Percentiles rank a stretch among this genome's conserved stretches.
phyloP scores from a whole-genome alignment of 2,113 vertebrate genomes.

The Seriola rivoliana region DNA sequence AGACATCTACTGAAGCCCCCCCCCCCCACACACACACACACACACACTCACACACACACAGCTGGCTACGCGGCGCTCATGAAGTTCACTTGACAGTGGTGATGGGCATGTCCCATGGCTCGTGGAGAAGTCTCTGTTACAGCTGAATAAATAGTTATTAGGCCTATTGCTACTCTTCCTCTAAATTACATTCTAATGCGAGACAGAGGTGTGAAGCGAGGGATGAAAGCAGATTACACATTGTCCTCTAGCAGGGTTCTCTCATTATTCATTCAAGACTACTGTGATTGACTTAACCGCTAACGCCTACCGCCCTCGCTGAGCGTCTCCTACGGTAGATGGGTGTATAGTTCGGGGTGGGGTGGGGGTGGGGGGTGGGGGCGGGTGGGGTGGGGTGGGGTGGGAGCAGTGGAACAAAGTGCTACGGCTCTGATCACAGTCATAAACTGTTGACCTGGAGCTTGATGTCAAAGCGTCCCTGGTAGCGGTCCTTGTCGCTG shows the following conservation, averaged over 20 bases:
- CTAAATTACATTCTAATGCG: slow-evolving; percentile 94
- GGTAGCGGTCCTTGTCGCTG: slow-evolving; percentile 97
- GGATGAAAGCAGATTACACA: slow-evolving; percentile 87
- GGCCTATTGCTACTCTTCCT: slow-evolving; percentile 92
- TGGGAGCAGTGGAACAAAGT: slow-evolving; percentile 26
- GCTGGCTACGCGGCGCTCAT: slow-evolving; percentile 89
- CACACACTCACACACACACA: slow-evolving; percentile 75
- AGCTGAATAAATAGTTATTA: slow-evolving; percentile 94
- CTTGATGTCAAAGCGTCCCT: slow-evolving; percentile 98
- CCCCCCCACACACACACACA: no score
- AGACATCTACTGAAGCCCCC: slow-evolving; percentile 80
- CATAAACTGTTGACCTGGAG: slow-evolving; percentile 78
- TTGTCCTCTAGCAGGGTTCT: slow-evolving; percentile 48
- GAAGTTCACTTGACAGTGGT: slow-evolving; percentile 92
- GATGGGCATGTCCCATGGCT: slow-evolving; percentile 91
- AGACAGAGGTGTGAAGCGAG: slow-evolving; percentile 93
- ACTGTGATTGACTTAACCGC: slow-evolving; percentile 64
- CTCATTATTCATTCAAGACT: slow-evolving; percentile 57
- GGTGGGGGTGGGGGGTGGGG: not conserved
- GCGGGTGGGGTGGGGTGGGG: slow-evolving; percentile 1
- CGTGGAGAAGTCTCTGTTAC: slow-evolving; percentile 92
- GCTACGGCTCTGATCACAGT: slow-evolving; percentile 70
- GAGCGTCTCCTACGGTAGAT: slow-evolving; percentile 52
- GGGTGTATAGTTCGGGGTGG: slow-evolving; percentile 29
- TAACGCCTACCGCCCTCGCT: slow-evolving; percentile 38